Conservation (phyloP, 2,113 vertebrate species). For the Oreochromis aureus region DNA sequence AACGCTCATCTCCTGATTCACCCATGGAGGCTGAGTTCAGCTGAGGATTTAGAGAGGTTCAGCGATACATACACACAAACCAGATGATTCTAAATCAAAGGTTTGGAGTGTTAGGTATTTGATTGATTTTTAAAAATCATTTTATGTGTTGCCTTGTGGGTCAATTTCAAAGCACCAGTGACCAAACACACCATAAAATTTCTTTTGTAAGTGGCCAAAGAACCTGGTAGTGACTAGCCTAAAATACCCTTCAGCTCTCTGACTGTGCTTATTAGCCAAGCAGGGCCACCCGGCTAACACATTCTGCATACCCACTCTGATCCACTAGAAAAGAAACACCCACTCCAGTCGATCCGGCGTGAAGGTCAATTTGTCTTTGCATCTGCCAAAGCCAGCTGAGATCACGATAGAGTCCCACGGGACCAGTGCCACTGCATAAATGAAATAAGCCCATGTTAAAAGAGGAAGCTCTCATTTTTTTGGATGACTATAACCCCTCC, state of each 20-base stretch:
- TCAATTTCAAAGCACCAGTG: neutral
- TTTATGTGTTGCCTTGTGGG: neutral
- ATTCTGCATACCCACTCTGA: neutral
- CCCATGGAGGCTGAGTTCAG: neutral
- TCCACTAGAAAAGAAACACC: neutral
- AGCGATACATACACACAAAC: neutral
- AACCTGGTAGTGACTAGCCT: neutral
- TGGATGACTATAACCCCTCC: neutral
- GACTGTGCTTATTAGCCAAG: neutral
- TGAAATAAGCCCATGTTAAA: neutral
- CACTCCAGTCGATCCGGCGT: neutral
- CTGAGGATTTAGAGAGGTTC: neutral
- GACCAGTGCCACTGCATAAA: neutral
- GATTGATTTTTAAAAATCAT: neutral
- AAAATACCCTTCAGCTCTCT: neutral
- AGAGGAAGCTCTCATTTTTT: neutral
- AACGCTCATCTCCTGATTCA: neutral
- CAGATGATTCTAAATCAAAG: neutral
- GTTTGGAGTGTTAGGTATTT: neutral
- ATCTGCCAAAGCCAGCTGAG: neutral
- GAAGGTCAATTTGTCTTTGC: constrained; percentile 54
- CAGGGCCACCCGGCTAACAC: neutral
- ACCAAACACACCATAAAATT: neutral
- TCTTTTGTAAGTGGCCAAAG: neutral
- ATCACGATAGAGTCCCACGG: neutral